phyloP scores from a whole-genome alignment of 2,888 invertebrate species.

The Theristus sp. region DNA sequence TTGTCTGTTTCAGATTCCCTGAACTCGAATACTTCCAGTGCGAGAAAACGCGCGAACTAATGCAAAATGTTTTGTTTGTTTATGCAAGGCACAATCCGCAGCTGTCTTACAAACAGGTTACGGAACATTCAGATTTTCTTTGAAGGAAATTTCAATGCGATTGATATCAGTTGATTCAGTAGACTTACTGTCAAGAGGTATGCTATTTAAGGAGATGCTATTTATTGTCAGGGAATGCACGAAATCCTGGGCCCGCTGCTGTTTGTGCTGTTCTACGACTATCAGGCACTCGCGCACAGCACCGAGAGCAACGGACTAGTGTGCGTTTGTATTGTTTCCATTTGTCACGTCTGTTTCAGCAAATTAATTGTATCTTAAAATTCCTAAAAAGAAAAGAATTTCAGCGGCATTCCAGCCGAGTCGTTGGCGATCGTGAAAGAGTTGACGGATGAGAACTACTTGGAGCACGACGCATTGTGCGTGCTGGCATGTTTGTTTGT shows the following conservation, averaged over 20 bases:
- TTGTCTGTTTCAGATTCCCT: slow-evolving; percentile 50
- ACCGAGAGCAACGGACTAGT: slow-evolving; percentile 36
- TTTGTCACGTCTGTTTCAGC: no score
- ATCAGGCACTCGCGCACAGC: slow-evolving; percentile 46
- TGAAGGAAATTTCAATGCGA: no score
- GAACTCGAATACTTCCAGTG: slow-evolving; percentile 58
- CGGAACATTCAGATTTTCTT: no score
- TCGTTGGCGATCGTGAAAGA: slow-evolving; percentile 38
- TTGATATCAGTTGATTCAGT: no score
- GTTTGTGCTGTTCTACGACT: slow-evolving; percentile 55
- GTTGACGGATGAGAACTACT: slow-evolving; percentile 46
- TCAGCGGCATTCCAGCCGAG: not conserved
- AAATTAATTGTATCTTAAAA: not conserved
- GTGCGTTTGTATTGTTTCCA: slow-evolving; percentile 21
- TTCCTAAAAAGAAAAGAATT: not conserved
- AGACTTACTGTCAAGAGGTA: not conserved
- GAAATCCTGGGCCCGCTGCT: slow-evolving; percentile 61
- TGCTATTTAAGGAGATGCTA: not conserved
- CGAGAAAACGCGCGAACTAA: slow-evolving; percentile 47
- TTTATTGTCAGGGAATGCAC: slow-evolving; percentile 51
- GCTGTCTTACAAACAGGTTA: slow-evolving; percentile 54
- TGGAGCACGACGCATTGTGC: slow-evolving; percentile 64
- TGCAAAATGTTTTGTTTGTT: slow-evolving; percentile 46
- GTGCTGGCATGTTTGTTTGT: no score
- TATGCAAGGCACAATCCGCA: slow-evolving; percentile 46